phyloP scores from a whole-genome alignment of 2,113 vertebrate genomes.

The Megaptera novaeangliae region DNA sequence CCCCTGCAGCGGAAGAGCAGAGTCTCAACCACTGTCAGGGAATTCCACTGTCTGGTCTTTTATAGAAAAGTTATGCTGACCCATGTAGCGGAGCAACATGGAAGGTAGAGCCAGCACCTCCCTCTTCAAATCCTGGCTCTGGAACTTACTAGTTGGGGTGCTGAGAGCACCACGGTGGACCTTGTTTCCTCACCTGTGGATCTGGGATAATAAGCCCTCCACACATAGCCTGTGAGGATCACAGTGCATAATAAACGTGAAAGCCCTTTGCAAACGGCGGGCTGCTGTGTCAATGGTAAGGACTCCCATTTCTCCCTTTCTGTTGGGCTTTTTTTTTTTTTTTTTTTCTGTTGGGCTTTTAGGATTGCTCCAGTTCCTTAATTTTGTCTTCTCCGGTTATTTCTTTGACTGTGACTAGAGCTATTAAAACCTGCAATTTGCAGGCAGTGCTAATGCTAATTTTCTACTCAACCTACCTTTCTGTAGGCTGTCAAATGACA shows the following conservation, averaged over 20 bases:
- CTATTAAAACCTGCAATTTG: slow-evolving; percentile 60
- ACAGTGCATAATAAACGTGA: accelerated
- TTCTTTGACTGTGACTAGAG: slow-evolving; percentile 34
- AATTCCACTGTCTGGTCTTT: background rate
- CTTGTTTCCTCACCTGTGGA: background rate
- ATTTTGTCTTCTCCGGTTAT: slow-evolving; percentile 47
- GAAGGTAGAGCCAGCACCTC: background rate
- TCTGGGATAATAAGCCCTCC: background rate
- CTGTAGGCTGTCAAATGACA: background rate
- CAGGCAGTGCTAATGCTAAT: slow-evolving; percentile 39
- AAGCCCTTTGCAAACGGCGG: background rate
- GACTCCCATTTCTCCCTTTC: background rate
- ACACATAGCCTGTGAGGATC: background rate
- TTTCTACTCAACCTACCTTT: slow-evolving; percentile 52
- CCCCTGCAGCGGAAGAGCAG: too few relatives aligned
- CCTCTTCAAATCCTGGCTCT: background rate
- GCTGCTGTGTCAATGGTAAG: background rate
- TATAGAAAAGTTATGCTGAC: background rate
- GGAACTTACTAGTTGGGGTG: background rate
- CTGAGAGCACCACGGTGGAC: background rate
- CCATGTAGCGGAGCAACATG: accelerated
- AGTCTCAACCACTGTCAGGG: too few relatives aligned
- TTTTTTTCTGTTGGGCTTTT: background rate
- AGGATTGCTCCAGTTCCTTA: slow-evolving; percentile 29
- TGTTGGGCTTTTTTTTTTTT: background rate